A percentile compares a stretch with the other conserved stretches of the same genome.
Evolutionary conservation across 2,888 invertebrate genomes (phyloP).

Genomic region (Malacosoma neustria): DNA sequence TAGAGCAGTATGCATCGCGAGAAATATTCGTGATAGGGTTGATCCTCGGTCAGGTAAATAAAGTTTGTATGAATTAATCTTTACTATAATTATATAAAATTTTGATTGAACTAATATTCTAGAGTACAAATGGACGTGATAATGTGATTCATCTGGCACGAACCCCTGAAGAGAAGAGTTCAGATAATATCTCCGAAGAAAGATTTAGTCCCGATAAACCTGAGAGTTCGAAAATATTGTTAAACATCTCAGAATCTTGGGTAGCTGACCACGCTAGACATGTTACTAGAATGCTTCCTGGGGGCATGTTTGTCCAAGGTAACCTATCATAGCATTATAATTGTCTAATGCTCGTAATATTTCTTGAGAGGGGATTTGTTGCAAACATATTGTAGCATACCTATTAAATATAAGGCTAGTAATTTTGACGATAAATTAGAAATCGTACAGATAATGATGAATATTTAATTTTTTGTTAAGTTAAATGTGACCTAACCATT

Average conservation of each 20-base stretch:
- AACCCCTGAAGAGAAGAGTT: conserved; percentile 77
- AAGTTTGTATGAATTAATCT: not conserved
- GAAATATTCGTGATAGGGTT: conserved; percentile 81
- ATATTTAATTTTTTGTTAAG: too few relatives aligned
- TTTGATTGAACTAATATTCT: conserved; percentile 16
- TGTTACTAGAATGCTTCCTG: conserved; percentile 92
- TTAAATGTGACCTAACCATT: too few relatives aligned
- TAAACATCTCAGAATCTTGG: conserved; percentile 79
- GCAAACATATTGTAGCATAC: too few relatives aligned
- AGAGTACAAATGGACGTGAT: conserved; percentile 80
- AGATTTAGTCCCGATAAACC: conserved; percentile 41
- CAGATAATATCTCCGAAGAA: conserved; percentile 39
- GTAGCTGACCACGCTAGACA: conserved; percentile 89
- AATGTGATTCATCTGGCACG: conserved; percentile 87
- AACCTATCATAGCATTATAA: too few relatives aligned
- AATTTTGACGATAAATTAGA: too few relatives aligned
- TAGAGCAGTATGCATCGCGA: conserved; percentile 77
- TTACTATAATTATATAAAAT: not conserved
- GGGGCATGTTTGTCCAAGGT: conserved; percentile 90
- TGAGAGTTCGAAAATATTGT: conserved; percentile 58
- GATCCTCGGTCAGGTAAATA: conserved; percentile 85
- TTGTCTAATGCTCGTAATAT: too few relatives aligned
- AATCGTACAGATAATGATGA: too few relatives aligned
- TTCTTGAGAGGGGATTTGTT: too few relatives aligned
- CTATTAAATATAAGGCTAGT: too few relatives aligned